Evolutionary conservation across 2,113 vertebrate genomes (phyloP).

Genomic region (Cephalopholis sonnerati): DNA sequence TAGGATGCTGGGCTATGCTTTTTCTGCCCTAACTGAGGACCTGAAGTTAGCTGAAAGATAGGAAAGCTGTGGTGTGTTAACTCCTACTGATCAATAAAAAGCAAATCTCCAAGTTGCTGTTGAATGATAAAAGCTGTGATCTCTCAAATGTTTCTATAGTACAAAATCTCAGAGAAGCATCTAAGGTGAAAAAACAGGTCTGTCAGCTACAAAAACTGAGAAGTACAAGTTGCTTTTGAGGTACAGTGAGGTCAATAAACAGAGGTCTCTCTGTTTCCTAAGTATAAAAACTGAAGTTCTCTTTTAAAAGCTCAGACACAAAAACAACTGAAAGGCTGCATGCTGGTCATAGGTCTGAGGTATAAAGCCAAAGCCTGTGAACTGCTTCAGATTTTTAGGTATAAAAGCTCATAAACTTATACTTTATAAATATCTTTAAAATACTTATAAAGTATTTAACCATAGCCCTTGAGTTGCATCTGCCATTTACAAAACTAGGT

Average conservation of each 20-base stretch:
- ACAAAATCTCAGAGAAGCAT: constrained; percentile 6
- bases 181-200: constrained; percentile 6
- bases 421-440: neutral
- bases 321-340: neutral
- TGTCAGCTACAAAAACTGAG: neutral
- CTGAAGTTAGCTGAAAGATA: constrained; percentile 10
- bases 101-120: neutral
- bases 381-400: neutral
- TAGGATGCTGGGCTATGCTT: neutral
- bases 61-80: neutral
- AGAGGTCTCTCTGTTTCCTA: neutral
- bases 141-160: constrained; percentile 6
- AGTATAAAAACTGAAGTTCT: neutral
- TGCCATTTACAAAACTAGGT: neutral
- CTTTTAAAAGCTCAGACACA: neutral
- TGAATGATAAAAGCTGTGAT: neutral
- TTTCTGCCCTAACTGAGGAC: neutral
- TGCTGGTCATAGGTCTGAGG: neutral
- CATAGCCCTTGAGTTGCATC: neutral
- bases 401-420: neutral
- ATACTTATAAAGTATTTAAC: neutral
- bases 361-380: neutral
- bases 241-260: constrained; percentile 23
- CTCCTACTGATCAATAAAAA: constrained; percentile 2
- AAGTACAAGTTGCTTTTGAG: neutral